These are phyloP conservation scores for Bovichtus variegatus DNA, from an alignment of 2,797 vertebrate species.

Conservation along the genomic window DNA sequence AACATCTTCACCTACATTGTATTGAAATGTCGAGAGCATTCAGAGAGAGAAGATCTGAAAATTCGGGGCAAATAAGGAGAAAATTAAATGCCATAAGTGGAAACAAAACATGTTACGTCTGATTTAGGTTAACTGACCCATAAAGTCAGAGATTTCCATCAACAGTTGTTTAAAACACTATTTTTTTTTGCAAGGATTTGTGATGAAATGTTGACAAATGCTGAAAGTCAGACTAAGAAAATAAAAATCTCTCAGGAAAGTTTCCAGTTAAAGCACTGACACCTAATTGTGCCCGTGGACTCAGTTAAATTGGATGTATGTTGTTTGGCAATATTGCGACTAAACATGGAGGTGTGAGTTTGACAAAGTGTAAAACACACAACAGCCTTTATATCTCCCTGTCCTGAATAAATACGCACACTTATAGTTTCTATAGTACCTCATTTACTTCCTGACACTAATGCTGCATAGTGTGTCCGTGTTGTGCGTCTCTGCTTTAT, in stretches of 20 bases:
- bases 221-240: slow-evolving; percentile 2
- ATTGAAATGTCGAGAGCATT: not conserved
- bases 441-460: slow-evolving; percentile 72
- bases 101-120: not conserved
- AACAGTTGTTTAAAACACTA: not conserved
- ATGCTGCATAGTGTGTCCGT: slow-evolving; percentile 52
- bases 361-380: slow-evolving; percentile 36
- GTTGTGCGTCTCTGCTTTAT: slow-evolving; percentile 63
- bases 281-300: not conserved
- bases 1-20: not conserved
- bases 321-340: slow-evolving; percentile 14
- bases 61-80: not conserved
- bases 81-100: not conserved
- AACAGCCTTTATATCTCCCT: slow-evolving; percentile 6
- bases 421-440: slow-evolving; percentile 56
- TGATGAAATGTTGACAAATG: slow-evolving; percentile 26
- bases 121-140: not conserved
- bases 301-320: slow-evolving; percentile 35
- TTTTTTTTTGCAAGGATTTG: not conserved
- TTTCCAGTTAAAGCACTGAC: slow-evolving; percentile 16
- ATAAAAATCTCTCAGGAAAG: not conserved
- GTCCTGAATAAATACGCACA: slow-evolving; percentile 44
- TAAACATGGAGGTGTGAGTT: slow-evolving; percentile 38
- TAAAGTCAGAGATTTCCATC: not conserved
- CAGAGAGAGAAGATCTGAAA: too few species aligned